Base-by-base conservation (phyloP, 2,113 vertebrate genomes). In the Trichomycterus rosablanca region DNA sequence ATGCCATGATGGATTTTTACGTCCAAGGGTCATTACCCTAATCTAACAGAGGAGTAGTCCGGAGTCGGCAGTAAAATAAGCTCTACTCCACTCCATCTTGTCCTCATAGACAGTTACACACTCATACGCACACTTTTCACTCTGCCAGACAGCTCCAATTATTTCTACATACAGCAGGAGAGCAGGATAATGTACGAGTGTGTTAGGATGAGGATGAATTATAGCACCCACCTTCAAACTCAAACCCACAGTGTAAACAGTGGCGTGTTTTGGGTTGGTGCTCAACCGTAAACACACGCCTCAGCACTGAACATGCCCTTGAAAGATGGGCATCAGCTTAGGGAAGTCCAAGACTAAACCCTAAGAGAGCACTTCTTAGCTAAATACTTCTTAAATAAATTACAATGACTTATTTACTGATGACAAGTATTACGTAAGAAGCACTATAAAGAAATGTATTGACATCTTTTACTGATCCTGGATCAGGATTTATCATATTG, bases 1-100 rank as follows among this genome's bases (percentile, higher is more conserved):
- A 70, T 67, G 63, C 35, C 11, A 40, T 39, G 42, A 70, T 74
- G 30, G 68, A 70, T 71, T 70, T 63, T 60, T 51, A 42, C 30
- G 50, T 67, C 49, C 43, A 57, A 20, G 44, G 53, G 19, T 58
- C 52, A 72, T 72, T 56, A 70, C 63, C 65, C 68, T 67, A 63
- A 68, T 65, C 28, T 43, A 34, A 23, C 20, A 67, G 54, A 59
- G 40, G 56, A 56, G 66, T 37, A 44, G 42, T 42, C 28, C 22
- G 57, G 34, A 57, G 58, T 35, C 26, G 55, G 37, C 42, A 30
- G 40, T 56, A 40, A 64, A 44, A 57, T 40, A 44, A 44, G 30
- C 30, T 64, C 42, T n/a, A 34, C 26, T 50, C 45, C 42, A 56
- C 63, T 63, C 40, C 48, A 34, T 43, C 50, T 49, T 12, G 7